Base-by-base conservation (phyloP, 2,888 invertebrate species). In the Hirtodrosophila cameraria region DNA sequence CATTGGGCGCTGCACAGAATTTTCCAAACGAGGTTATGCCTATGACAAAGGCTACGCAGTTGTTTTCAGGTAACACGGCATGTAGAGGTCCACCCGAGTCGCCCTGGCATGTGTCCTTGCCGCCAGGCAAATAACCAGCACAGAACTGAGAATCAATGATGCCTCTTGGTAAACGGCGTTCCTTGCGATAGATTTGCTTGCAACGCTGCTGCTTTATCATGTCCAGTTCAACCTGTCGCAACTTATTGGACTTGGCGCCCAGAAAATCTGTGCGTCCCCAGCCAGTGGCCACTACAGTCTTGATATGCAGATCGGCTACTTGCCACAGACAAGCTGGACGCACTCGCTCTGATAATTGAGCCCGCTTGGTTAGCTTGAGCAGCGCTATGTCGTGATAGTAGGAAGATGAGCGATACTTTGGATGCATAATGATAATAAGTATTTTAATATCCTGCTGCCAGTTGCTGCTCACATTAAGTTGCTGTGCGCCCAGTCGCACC, bases 311-410 rank as follows among this genome's bases (percentile, higher is more conserved):
- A 7, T 74, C 85, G 0, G 88, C 80, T 25, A 82, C 27, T 59
- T 90, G 90, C 91, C 91, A 91, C 1, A 91, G 64, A 52, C 91
- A 91, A 1, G 89, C 90, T 2, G 91, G 91, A 46, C 88, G 88
- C 16, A 91, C 86, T 2, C 62, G 66, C 1, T 78, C 57, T 1
- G 88, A 83, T 3, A 91, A 76, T 5, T 62, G 59, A 1, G 77
- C 89, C 4, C 65, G 62, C n/a, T 71, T 77, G 5, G 74, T 75
- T 1, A 94, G 87, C 66, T 92, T 89, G 0, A 94, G 63, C 3
- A 94, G 82, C 2, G 93, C 94, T 64, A 94, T 93, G 62, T 94
- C 94, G 57, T 93, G 91, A 75, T 94, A 93, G 78, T 92, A 92
- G 7, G 89, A 86, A 0, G 92, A 91, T 4, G 90, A 90, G 8